Evolutionary conservation across 2,113 vertebrate species (phyloP), one percentile per base, ranked within the genome.

Genomic region (Acanthochromis polyacanthus): DNA sequence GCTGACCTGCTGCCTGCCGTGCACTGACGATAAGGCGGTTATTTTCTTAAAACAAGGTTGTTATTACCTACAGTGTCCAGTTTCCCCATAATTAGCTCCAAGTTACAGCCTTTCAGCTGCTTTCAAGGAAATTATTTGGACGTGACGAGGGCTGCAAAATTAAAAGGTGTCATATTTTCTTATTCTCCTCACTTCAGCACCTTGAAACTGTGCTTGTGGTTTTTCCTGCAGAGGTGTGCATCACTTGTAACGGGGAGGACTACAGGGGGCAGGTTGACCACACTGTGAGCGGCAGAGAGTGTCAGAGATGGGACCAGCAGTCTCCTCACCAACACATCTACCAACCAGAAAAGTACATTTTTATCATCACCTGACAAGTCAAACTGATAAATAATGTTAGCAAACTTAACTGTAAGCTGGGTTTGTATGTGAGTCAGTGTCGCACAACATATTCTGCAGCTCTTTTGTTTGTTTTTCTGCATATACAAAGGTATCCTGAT

Each of bases 251-350:
- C 0, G 98, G 98, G 0, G 98, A 99, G 84, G 95, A 98, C 60
- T 99, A 99, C 91, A 93, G 95, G 0, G 98, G 98, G 0, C 80
- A 94, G 0, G 92, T 99, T 60, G 98, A 99, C 87, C 94, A 89
- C 90, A 98, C 98, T 0, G 95, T 96, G 50, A 96, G 78, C 0
- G 96, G 96, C 36, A 92, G 23, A 0, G 97, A 99, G 91, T 99
- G 98, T 87, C 98, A 99, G 90, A 95, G 98, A 85, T 99, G 98
- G 98, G 98, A 99, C 90, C 95, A 97, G 88, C 98, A 99, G 91
- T 90, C 92, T 71, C 98, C 97, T 0, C 98, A 99, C 72, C 91
- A 94, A 25, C 97, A 99, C 83, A 96, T 96, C 73, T 99, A 97
- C 82, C 94, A 96, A 76, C 97, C 98, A 0, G 84, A 96, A 82